A percentile compares a stretch with the other conserved stretches of the same genome.
phyloP scores from a whole-genome alignment of 2,113 vertebrate species.

The Echinops telfairi region DNA sequence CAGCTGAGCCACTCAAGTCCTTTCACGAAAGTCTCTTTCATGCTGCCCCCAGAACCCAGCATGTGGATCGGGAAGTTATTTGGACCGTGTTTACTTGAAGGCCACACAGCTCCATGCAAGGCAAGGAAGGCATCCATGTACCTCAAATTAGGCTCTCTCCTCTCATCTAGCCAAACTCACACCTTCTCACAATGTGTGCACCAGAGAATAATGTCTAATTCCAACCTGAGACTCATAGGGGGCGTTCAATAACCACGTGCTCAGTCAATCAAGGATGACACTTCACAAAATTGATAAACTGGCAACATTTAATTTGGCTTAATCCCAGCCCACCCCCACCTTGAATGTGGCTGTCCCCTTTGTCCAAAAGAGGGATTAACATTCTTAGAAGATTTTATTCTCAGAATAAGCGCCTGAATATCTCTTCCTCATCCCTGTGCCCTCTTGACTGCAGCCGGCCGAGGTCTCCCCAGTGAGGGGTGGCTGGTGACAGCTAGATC shows the following conservation, averaged over 20 bases:
- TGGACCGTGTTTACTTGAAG: no score
- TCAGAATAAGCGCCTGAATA: background rate
- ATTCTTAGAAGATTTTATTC: slow-evolving; percentile 53
- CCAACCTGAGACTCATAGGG: background rate
- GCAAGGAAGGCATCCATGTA: background rate
- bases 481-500: slow-evolving; percentile 21
- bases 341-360: background rate
- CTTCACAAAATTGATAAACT: slow-evolving; percentile 37
- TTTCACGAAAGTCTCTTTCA: no score
- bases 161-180: background rate
- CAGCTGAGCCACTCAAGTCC: no score
- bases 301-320: background rate
- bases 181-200: background rate
- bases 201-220: slow-evolving; percentile 3
- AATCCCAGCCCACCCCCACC: background rate
- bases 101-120: no score
- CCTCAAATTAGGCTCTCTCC: background rate
- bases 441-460: slow-evolving; percentile 15
- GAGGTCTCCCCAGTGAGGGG: slow-evolving; percentile 52
- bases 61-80: no score
- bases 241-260: background rate
- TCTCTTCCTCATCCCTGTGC: background rate
- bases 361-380: slow-evolving; percentile 29
- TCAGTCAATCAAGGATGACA: background rate
- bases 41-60: no score